A percentile compares a stretch with the other conserved stretches of the same genome.
Evolutionary conservation across 2,888 invertebrate genomes (phyloP).

Genomic region (Archips xylosteana): DNA sequence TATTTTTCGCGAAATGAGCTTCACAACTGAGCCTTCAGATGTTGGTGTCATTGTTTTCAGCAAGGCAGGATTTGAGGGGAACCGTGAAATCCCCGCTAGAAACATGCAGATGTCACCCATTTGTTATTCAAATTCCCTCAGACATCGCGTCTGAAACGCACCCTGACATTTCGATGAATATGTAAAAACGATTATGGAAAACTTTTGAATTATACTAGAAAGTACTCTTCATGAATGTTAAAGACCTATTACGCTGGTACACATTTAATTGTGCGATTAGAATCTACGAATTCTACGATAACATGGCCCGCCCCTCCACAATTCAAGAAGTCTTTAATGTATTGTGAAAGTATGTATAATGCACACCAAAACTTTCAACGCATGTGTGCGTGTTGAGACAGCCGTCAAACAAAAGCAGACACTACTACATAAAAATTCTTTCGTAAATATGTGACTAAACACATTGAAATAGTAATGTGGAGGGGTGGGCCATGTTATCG

Average conservation of each 20-base stretch:
- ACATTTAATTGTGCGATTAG: conserved; percentile 10
- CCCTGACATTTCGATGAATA: conserved; percentile 80
- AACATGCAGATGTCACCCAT: conserved; percentile 80
- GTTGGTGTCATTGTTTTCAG: conserved; percentile 59
- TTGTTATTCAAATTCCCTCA: conserved; percentile 82
- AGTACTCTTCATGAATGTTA: conserved; percentile 46
- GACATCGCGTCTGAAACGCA: conserved; percentile 79
- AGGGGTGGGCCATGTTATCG: no score
- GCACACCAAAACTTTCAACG: no score
- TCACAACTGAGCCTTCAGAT: conserved; percentile 50
- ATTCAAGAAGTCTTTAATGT: no score
- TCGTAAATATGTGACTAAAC: no score
- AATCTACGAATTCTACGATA: no score
- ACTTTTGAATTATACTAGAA: conserved; percentile 67
- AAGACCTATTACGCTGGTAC: conserved; percentile 23
- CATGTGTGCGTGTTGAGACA: no score
- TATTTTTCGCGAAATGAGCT: conserved; percentile 14
- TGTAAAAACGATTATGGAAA: conserved; percentile 83
- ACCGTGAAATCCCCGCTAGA: conserved; percentile 49
- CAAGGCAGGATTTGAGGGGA: conserved; percentile 61
- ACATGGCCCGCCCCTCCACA: no score
- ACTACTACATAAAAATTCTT: no score
- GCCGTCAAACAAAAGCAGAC: no score
- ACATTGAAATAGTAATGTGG: no score
- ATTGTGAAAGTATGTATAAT: no score